Percentiles rank a stretch among this genome's conserved stretches.
These are phyloP conservation scores for Ridgeia piscesae DNA, from an alignment of 1,140 invertebrate species.

Conservation along the genomic window DNA sequence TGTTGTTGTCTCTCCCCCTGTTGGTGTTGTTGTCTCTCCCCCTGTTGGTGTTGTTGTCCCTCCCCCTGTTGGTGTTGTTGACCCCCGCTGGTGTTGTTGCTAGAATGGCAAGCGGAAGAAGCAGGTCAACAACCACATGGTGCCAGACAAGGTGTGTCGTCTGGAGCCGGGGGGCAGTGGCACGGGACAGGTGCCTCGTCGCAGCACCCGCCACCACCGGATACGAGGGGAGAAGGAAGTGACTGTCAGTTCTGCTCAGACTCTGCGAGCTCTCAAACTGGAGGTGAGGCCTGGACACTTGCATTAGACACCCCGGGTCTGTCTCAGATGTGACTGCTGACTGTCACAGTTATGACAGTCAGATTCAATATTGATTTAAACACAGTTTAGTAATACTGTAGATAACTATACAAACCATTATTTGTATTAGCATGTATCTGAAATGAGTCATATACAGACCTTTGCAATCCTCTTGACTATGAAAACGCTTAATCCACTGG, in stretches of 20 bases:
- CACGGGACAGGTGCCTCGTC: conserved; percentile 32
- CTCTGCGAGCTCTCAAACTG: conserved; percentile 55
- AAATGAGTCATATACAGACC: too few species aligned
- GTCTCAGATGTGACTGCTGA: too few species aligned
- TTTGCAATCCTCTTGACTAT: too few species aligned
- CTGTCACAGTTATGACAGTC: too few species aligned
- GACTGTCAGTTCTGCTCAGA: conserved; percentile 52
- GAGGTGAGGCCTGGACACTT: conserved; percentile 34
- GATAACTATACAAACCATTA: too few species aligned
- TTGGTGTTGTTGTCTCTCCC: background rate
- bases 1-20: background rate
- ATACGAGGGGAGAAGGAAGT: conserved; percentile 57
- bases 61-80: background rate
- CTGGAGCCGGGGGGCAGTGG: background rate
- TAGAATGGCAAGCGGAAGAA: background rate
- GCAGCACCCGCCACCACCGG: conserved; percentile 54
- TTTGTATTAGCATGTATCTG: too few species aligned
- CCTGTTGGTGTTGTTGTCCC: too few species aligned
- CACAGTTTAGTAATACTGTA: too few species aligned
- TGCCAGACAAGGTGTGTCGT: background rate
- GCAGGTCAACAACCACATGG: background rate
- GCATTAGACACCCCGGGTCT: background rate
- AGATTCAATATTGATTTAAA: too few species aligned
- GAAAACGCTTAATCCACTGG: too few species aligned
- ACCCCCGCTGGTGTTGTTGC: background rate